Evolutionary conservation across 2,113 vertebrate species (phyloP).

Genomic region (Excalfactoria chinensis): DNA sequence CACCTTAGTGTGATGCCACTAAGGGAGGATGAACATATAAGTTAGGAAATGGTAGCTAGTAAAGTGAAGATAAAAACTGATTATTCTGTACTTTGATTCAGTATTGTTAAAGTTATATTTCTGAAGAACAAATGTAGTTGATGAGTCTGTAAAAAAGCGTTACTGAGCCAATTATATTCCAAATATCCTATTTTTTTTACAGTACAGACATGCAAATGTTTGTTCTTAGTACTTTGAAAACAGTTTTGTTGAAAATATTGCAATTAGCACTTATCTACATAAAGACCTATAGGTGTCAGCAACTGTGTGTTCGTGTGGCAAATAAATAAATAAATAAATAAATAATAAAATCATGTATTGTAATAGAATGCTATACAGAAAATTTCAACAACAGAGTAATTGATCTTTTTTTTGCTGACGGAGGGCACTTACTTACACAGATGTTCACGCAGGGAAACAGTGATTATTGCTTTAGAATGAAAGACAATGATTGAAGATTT

Average conservation of each 20-base stretch:
- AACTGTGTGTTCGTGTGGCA: not conserved
- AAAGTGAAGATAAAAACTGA: not conserved
- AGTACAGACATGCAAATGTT: not conserved
- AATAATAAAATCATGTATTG: not conserved
- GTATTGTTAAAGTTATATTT: not conserved
- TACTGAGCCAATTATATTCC: not conserved
- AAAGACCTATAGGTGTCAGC: not conserved
- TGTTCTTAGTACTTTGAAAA: not conserved
- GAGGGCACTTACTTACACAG: not conserved
- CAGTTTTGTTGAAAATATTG: not conserved
- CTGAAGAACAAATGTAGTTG: not conserved
- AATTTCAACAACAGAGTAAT: not conserved
- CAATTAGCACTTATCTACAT: not conserved
- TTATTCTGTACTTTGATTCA: not conserved
- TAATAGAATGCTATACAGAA: not conserved
- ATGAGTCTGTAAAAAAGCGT: not conserved
- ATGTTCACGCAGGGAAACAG: not conserved
- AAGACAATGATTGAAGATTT: not conserved
- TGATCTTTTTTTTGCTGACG: not conserved
- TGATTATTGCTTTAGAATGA: not conserved
- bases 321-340: not conserved
- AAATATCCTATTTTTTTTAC: not conserved
- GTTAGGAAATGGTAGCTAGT: not conserved
- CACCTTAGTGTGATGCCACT: not conserved
- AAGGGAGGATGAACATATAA: not conserved